Percentiles rank a stretch among this genome's conserved stretches.
These are phyloP conservation scores for Pararge aegeria DNA, from an alignment of 1,140 invertebrate genomes.

Conservation along the genomic window DNA sequence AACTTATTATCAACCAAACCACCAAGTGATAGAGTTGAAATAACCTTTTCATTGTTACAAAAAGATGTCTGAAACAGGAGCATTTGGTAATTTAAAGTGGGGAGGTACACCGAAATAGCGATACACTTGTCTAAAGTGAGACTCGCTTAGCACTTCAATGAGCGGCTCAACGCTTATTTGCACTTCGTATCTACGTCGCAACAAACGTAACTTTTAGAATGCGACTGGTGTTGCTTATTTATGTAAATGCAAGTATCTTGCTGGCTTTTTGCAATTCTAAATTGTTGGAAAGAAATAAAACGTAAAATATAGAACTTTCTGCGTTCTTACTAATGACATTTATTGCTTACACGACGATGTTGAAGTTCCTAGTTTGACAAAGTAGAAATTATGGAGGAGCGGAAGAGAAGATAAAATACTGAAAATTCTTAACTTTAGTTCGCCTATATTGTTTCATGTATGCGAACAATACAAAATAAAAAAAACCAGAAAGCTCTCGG, in stretches of 20 bases:
- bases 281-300: background rate
- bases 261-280: background rate
- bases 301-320: background rate
- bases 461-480: no score
- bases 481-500: no score
- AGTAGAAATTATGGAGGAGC: no score
- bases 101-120: conserved; percentile 21
- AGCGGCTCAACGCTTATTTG: background rate
- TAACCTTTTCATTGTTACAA: background rate
- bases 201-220: background rate
- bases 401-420: no score
- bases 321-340: no score
- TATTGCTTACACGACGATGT: no score
- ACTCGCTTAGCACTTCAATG: conserved; percentile 4
- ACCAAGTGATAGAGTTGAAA: conserved; percentile 1
- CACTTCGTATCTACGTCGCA: background rate
- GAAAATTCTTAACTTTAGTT: no score
- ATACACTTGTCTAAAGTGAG: conserved; percentile 13
- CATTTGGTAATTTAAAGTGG: conserved; percentile 18
- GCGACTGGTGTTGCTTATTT: background rate
- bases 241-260: background rate
- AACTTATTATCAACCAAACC: background rate
- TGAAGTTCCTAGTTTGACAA: no score
- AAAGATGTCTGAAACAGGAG: conserved; percentile 15
- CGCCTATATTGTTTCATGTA: no score